These are phyloP conservation scores for Thalassaphorura encarpata DNA, from an alignment of 1,140 invertebrate species.

Conservation along the genomic window DNA sequence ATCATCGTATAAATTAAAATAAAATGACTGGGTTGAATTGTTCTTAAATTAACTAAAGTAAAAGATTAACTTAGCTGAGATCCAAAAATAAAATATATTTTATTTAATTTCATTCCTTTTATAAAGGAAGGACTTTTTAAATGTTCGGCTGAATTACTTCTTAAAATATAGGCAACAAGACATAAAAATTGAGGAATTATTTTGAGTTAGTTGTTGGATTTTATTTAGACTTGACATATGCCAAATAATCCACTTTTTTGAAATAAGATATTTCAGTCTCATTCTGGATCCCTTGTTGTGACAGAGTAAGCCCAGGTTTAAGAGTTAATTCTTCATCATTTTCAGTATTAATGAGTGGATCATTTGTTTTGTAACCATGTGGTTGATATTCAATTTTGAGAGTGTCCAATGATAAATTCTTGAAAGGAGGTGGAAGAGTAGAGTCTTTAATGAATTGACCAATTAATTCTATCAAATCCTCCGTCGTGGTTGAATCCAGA, in stretches of 20 bases:
- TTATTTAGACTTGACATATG: conserved; percentile 5
- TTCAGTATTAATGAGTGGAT: conserved; percentile 36
- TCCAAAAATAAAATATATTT: no score
- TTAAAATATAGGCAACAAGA: no score
- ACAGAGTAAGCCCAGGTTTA: conserved; percentile 27
- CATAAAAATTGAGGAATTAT: no score
- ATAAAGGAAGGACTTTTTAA: background rate
- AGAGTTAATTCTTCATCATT: conserved; percentile 35
- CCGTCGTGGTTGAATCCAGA: conserved; percentile 22
- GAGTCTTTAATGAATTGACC: conserved; percentile 26
- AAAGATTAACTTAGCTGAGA: no score
- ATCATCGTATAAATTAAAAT: no score
- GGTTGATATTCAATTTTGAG: conserved; percentile 37
- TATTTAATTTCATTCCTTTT: no score
- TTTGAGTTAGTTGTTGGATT: no score
- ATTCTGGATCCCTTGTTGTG: conserved; percentile 33
- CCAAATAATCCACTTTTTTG: conserved; percentile 35
- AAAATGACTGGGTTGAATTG: no score
- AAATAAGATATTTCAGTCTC: conserved; percentile 40
- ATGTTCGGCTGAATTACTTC: no score
- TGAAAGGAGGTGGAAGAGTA: conserved; percentile 34
- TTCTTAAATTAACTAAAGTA: no score
- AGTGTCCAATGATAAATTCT: conserved; percentile 35
- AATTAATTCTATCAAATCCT: conserved; percentile 29
- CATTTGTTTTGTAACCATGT: conserved; percentile 35